phyloP scores from a whole-genome alignment of 2,113 vertebrate species.

The Scopus umbretta region DNA sequence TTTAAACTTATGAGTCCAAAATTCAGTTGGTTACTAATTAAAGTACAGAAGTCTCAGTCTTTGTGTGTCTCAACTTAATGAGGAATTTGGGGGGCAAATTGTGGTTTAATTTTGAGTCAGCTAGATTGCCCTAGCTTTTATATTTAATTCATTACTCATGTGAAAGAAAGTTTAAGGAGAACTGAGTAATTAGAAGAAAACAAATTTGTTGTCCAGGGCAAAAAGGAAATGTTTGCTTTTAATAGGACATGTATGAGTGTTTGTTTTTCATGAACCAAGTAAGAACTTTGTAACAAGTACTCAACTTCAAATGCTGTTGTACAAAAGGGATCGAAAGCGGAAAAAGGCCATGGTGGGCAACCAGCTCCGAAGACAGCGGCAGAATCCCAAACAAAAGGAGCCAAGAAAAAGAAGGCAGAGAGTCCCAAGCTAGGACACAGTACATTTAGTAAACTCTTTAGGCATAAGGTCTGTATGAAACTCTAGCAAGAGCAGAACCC shows the following conservation, averaged over 20 bases:
- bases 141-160: not conserved
- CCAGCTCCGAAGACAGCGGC: slow-evolving; percentile 67
- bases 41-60: not conserved
- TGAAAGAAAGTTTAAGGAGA: not conserved
- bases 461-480: slow-evolving; percentile 84
- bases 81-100: not conserved
- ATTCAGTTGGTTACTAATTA: not conserved
- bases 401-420: slow-evolving; percentile 82
- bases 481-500: slow-evolving; percentile 32
- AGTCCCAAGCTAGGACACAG: slow-evolving; percentile 70
- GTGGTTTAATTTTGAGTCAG: not conserved
- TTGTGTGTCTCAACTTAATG: not conserved
- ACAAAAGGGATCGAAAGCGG: slow-evolving; percentile 65
- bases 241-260: not conserved
- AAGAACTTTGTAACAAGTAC: not conserved
- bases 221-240: not conserved
- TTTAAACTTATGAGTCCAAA: not conserved
- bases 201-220: not conserved
- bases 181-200: not conserved
- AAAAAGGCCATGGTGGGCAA: slow-evolving; percentile 62
- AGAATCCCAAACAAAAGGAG: slow-evolving; percentile 63
- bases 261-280: not conserved
- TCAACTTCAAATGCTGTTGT: slow-evolving; percentile 55
- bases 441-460: slow-evolving; percentile 87
- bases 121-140: not conserved